Base-by-base conservation (phyloP, 2,113 vertebrate genomes). In the Etia nguti region DNA sequence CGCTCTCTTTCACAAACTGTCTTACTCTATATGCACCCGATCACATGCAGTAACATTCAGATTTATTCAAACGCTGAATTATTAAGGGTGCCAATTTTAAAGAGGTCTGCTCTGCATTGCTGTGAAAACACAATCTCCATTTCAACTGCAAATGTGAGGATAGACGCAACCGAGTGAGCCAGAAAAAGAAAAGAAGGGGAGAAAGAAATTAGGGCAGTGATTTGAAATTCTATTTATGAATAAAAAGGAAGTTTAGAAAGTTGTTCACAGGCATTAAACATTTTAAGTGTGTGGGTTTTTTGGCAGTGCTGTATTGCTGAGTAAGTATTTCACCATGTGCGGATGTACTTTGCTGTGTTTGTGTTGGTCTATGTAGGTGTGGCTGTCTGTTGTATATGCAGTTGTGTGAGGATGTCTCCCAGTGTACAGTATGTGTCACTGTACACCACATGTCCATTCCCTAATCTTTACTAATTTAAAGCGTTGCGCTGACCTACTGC, bases 181-280 rank as follows among this genome's bases (percentile, higher is more conserved):
- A 83, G 79, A 86, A 84, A 83, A 83, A 31, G 41, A 79, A 80
- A 68, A 79, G 60, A 52, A 4, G 31, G 57, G 24, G 79, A 65
- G 48, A 70, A n/a, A 55, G 56, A 91, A 92, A 94, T 90, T 84
- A 89, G 93, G 86, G 68, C 90, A 88, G 52, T 70, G 70, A 91
- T 92, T 92, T 91, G 56, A 92, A 84, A 90, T 93, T 93, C 88
- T 48, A 90, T 91, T 91, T 91, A 90, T 88, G 91, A 89, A 88
- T 92, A 92, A 89, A 89, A 92, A 86, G 82, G n/a, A 91, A 91
- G 90, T 92, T 93, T 83, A 85, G 62, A 88, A 92, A 86, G 80
- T 91, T 94, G 62, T 90, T 88, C 82, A 24, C 22, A 48, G 83
- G 50, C 70, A 73, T 90, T 87, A 88, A 80, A 65, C 34, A 90